Conservation (phyloP, 2,888 invertebrate species). For the Drosophila testacea region DNA sequence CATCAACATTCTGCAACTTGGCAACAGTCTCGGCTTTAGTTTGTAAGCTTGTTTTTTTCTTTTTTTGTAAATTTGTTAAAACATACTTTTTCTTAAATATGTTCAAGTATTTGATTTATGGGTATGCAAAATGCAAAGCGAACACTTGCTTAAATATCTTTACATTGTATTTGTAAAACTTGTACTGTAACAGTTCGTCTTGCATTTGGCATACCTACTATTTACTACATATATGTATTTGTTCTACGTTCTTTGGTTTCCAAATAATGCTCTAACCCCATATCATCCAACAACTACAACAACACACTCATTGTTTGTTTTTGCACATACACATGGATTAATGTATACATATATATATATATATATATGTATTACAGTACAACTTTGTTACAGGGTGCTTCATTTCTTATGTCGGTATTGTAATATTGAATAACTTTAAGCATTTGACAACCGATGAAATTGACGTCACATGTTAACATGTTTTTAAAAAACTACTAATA, state of each 20-base stretch:
- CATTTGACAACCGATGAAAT: too few relatives aligned
- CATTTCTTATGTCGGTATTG: too few relatives aligned
- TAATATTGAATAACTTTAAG: too few relatives aligned
- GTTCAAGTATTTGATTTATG: conserved; percentile 30
- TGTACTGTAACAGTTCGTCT: conserved; percentile 15
- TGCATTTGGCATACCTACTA: conserved; percentile 26
- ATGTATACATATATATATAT: background rate
- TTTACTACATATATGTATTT: conserved; percentile 56
- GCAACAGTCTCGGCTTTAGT: conserved; percentile 72
- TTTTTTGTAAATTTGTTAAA: conserved; percentile 56
- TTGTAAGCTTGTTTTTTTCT: conserved; percentile 61
- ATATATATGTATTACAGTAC: conserved; percentile 36
- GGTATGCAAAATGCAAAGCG: conserved; percentile 30
- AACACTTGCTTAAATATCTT: conserved; percentile 4
- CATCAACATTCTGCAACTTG: conserved; percentile 64
- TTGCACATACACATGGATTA: conserved; percentile 40
- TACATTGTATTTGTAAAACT: background rate
- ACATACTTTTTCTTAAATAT: conserved; percentile 36
- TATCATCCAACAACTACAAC: conserved; percentile 29
- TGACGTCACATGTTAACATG: too few relatives aligned
- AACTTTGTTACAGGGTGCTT: conserved; percentile 22
- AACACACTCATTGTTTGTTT: conserved; percentile 59
- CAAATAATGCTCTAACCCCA: conserved; percentile 63
- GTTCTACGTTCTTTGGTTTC: conserved; percentile 68
- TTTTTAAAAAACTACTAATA: too few relatives aligned